A percentile compares a stretch with the other conserved stretches of the same genome.
Conservation (phyloP, 2,797 vertebrate genomes). For the Sebastes iracundus region DNA sequence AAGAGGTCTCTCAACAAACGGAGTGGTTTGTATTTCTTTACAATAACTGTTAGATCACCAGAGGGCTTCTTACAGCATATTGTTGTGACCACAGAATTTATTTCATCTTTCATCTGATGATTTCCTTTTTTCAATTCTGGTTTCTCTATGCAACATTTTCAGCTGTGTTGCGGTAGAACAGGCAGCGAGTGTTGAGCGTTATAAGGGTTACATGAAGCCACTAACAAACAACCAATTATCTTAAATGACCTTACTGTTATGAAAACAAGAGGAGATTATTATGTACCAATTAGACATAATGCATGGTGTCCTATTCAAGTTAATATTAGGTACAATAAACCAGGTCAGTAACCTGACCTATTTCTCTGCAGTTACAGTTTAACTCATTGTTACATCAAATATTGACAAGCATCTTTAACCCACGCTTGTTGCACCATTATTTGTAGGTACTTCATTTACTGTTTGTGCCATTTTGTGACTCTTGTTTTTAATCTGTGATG, state of each 20-base stretch:
- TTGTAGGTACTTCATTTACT: neutral
- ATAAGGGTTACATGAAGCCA: neutral
- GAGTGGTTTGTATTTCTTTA: neutral
- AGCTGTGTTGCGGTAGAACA: neutral
- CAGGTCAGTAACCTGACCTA: neutral
- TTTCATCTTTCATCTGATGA: neutral
- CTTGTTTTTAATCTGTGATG: neutral
- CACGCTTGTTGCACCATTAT: neutral
- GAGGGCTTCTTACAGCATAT: neutral
- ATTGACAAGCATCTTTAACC: too few species aligned
- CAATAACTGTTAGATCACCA: neutral
- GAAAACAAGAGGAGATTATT: neutral
- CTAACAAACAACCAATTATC: neutral
- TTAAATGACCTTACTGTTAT: neutral
- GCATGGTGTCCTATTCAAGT: neutral
- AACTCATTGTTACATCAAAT: neutral
- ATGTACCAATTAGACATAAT: neutral
- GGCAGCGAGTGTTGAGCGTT: neutral
- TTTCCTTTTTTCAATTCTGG: neutral
- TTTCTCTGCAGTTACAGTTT: neutral
- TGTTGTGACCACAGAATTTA: neutral
- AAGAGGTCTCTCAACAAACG: neutral
- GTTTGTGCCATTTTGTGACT: neutral
- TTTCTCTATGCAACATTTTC: neutral
- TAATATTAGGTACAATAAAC: neutral